phyloP scores from a whole-genome alignment of 2,888 invertebrate genomes.

The Melieria omissa region DNA sequence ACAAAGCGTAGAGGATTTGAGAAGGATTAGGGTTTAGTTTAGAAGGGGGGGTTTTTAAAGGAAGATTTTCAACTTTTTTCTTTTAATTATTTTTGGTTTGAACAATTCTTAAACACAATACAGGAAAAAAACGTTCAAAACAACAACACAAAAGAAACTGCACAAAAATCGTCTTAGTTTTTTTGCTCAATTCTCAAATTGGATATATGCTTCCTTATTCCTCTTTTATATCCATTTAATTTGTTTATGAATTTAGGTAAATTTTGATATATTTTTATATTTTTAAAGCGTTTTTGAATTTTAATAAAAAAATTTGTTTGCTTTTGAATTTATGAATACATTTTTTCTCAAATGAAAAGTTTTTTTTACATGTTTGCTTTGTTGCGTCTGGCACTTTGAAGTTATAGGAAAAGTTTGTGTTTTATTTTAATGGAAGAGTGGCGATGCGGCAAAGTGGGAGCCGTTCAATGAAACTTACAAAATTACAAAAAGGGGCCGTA shows the following conservation, averaged over 20 bases:
- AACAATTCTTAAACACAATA: conserved; percentile 33
- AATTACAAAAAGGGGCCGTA: no score
- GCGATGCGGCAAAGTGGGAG: neutral
- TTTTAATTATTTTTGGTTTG: conserved; percentile 19
- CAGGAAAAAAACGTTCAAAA: conserved; percentile 42
- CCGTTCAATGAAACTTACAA: no score
- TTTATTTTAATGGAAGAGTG: neutral
- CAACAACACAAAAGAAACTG: conserved; percentile 46
- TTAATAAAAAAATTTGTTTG: conserved; percentile 45
- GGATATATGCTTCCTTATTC: conserved; percentile 32
- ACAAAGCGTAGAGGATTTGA: conserved; percentile 16
- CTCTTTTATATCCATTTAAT: conserved; percentile 39
- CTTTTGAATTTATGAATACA: conserved; percentile 44
- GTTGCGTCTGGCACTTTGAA: neutral
- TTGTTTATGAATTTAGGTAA: conserved; percentile 44
- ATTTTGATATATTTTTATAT: conserved; percentile 47
- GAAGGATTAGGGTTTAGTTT: neutral
- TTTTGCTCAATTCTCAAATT: conserved; percentile 36
- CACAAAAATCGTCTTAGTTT: conserved; percentile 37
- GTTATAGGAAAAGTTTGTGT: neutral
- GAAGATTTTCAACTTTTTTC: conserved; percentile 38
- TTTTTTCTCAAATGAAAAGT: conserved; percentile 30
- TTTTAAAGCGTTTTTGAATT: conserved; percentile 49
- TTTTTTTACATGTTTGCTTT: conserved; percentile 28
- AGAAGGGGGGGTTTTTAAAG: conserved; percentile 17